Percentiles rank a stretch among this genome's conserved stretches.
These are phyloP conservation scores for Athene cunicularia DNA, from an alignment of 2,113 vertebrate genomes.

Conservation along the genomic window DNA sequence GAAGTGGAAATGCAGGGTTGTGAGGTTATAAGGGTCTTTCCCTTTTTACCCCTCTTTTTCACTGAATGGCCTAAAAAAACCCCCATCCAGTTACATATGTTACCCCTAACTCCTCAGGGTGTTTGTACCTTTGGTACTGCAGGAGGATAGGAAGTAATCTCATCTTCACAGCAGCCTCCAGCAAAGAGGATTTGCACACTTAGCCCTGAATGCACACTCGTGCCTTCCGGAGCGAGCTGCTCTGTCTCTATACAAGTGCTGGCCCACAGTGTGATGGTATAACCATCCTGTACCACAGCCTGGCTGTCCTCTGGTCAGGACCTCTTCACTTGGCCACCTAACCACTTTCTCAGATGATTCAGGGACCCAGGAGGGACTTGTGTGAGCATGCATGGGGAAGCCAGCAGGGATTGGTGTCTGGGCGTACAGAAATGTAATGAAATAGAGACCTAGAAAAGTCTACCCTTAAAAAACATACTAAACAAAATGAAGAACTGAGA, in stretches of 20 bases:
- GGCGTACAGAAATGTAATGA: neutral
- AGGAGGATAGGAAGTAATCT: neutral
- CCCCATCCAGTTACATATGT: neutral
- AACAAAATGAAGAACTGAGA: neutral
- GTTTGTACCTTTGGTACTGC: neutral
- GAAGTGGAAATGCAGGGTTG: neutral
- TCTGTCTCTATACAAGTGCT: neutral
- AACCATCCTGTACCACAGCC: neutral
- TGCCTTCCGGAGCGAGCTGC: neutral
- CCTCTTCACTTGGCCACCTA: neutral
- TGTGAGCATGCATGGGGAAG: neutral
- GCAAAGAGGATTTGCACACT: neutral
- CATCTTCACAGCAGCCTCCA: neutral
- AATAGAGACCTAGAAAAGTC: neutral
- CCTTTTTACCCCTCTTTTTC: neutral
- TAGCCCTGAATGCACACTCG: neutral
- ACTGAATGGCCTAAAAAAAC: neutral
- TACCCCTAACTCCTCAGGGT: neutral
- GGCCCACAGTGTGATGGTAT: neutral
- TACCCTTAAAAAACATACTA: neutral
- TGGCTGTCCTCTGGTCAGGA: neutral
- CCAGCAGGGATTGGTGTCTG: neutral
- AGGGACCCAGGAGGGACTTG: neutral
- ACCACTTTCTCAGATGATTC: neutral
- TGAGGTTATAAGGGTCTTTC: neutral